Base-by-base conservation (phyloP, 2,888 invertebrate genomes). In the Pedicia rivosa region DNA sequence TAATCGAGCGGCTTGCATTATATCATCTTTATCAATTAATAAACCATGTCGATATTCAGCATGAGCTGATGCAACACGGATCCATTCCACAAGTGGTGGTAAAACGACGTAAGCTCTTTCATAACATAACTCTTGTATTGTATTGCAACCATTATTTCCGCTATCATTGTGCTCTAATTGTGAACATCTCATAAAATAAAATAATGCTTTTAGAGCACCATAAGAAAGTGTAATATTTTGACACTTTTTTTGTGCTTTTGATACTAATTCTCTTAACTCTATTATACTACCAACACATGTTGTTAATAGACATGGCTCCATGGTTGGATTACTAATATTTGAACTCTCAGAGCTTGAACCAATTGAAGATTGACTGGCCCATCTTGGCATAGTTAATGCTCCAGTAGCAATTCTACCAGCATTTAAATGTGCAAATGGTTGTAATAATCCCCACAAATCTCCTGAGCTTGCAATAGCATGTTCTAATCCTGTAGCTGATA, bases 131-230 rank as follows among this genome's bases (percentile, higher is more conserved):
- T 81, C 80, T 55, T 80, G 73, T 26, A 73, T 66, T 49, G 40
- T 43, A 40, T 41, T 44, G 41, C 26, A 19, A 16, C 50, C 51
- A 27, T 47, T 50, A 20, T 51, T 48, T 53, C 45, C 63, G 28
- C 65, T 56, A 41, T 72, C 71, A 0, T 67, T 69, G 52, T 81
- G 80, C 53, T 81, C 80, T 56, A 81, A 50, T 69, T 79, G 88
- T 1, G 87, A 86, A 59, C 90, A 90, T 32, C 87, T 66, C 88
- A 90, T 88, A 55, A 87, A 90, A 59, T 90, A 88, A 59, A 87
- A 90, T 2, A 90, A 65, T 1, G 86, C 76, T 33, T 79, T 73
- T 32, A 87, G 68, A 0, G 87, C 87, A 27, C 75, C 66, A 13
- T 74, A 66, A 38, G 74, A 66, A 44, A 80, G 56, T 8, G 54